A percentile compares a stretch with the other conserved stretches of the same genome.
phyloP scores from a whole-genome alignment of 1,140 invertebrate genomes.

The Steinernema feltiae region DNA sequence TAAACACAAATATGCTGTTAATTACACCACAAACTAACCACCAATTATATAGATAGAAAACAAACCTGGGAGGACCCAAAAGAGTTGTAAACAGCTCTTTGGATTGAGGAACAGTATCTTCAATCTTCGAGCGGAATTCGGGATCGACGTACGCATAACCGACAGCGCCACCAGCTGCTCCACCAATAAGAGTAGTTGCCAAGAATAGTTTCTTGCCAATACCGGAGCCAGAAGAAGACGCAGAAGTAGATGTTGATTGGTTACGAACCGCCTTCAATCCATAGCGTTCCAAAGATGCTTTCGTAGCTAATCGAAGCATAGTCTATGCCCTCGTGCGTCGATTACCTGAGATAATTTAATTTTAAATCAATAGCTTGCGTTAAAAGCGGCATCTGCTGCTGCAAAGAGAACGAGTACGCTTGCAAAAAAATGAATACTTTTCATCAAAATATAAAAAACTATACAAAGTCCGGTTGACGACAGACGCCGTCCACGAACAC shows the following conservation, averaged over 20 bases:
- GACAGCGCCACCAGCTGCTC: conserved; percentile 27
- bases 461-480: too few relatives aligned
- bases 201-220: neutral
- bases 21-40: too few relatives aligned
- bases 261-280: neutral
- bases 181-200: neutral
- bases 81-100: neutral
- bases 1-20: too few relatives aligned
- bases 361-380: too few relatives aligned
- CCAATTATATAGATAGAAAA: too few relatives aligned
- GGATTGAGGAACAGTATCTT: neutral
- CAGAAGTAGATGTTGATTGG: neutral
- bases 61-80: neutral
- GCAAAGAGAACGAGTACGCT: too few relatives aligned
- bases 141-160: conserved; percentile 38
- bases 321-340: neutral
- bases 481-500: too few relatives aligned
- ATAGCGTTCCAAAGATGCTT: neutral
- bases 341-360: too few relatives aligned
- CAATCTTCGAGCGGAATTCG: conserved; percentile 33
- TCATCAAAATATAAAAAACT: too few relatives aligned
- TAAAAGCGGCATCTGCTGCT: too few relatives aligned
- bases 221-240: neutral
- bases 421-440: too few relatives aligned
- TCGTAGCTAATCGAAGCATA: neutral